phyloP scores from a whole-genome alignment of 2,113 vertebrate species.

The Dascyllus trimaculatus region DNA sequence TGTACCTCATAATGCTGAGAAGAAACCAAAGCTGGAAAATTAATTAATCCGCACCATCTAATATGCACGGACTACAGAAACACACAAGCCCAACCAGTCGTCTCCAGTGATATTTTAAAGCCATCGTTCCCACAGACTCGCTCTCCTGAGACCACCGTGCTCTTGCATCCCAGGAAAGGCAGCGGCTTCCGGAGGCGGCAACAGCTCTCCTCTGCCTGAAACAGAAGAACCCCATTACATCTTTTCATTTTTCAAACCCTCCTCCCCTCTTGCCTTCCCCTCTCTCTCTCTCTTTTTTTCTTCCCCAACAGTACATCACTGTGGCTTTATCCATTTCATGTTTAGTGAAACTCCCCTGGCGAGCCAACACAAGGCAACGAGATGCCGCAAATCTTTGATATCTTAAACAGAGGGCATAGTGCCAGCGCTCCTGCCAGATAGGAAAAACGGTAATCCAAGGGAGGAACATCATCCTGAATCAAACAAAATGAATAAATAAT shows the following conservation, averaged over 20 bases:
- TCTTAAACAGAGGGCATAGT: constrained; percentile 85
- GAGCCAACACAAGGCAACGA: constrained; percentile 75
- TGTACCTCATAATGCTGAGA: constrained; percentile 47
- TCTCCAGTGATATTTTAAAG: constrained; percentile 76
- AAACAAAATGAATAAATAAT: constrained; percentile 89
- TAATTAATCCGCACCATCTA: constrained; percentile 71
- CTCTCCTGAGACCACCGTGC: constrained; percentile 72
- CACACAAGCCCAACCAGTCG: constrained; percentile 57
- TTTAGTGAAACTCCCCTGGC: constrained; percentile 84
- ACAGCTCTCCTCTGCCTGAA: constrained; percentile 60
- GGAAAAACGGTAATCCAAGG: constrained; percentile 79
- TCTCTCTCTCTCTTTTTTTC: not conserved
- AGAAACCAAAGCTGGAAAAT: constrained; percentile 50
- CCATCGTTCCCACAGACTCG: constrained; percentile 55
- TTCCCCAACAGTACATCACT: constrained; percentile 60
- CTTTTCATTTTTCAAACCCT: constrained; percentile 73
- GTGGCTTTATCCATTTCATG: constrained; percentile 84
- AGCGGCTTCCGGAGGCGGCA: constrained; percentile 58
- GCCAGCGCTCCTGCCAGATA: constrained; percentile 81
- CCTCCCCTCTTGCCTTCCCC: constrained; percentile 32
- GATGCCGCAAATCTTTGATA: constrained; percentile 85
- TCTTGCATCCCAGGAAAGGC: constrained; percentile 68
- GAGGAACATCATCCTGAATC: constrained; percentile 85
- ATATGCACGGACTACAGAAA: constrained; percentile 73
- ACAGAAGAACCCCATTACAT: constrained; percentile 75